These are phyloP conservation scores for Trachymyrmex septentrionalis DNA, from an alignment of 1,140 invertebrate species.

Conservation along the genomic window DNA sequence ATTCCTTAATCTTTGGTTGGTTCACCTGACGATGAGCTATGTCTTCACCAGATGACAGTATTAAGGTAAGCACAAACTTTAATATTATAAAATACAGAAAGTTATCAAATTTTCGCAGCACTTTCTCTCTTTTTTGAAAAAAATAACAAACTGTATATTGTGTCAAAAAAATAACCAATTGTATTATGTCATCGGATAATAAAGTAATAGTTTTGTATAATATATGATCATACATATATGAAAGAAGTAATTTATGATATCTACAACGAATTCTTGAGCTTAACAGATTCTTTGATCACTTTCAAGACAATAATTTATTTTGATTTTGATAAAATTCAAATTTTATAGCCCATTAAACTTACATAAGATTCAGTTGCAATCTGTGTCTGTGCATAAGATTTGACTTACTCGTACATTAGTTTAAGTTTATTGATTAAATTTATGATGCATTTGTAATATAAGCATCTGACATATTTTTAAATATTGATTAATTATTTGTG, in stretches of 20 bases:
- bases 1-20: conserved; percentile 85
- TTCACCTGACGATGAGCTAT: conserved; percentile 85
- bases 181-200: background rate
- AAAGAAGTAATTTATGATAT: no score
- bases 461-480: conserved; percentile 10
- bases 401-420: background rate
- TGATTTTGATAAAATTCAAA: background rate
- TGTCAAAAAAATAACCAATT: background rate
- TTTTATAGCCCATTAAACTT: background rate
- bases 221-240: background rate
- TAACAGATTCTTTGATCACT: background rate
- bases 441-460: background rate
- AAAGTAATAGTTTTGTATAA: background rate
- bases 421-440: conserved; percentile 1
- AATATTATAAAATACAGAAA: background rate
- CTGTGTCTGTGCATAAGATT: background rate
- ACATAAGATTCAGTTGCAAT: background rate
- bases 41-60: conserved; percentile 86
- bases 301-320: background rate
- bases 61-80: conserved; percentile 80
- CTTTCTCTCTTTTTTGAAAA: background rate
- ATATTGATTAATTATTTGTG: background rate
- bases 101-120: background rate
- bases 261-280: background rate
- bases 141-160: background rate